phyloP scores from a whole-genome alignment of 2,113 vertebrate species.

The Brienomyrus brachyistius region DNA sequence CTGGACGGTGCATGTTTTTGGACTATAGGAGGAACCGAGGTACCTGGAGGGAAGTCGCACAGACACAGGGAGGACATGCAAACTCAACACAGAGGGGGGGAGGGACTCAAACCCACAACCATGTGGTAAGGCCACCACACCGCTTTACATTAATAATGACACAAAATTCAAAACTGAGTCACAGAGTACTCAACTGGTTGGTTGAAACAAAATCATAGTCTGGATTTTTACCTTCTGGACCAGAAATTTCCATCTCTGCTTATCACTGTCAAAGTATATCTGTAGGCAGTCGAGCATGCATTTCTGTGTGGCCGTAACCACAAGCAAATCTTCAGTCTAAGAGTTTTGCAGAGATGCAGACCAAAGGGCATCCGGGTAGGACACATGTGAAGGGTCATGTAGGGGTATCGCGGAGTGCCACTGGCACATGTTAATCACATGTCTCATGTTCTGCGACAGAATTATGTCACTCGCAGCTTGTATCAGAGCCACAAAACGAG shows the following conservation, averaged over 20 bases:
- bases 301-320: neutral
- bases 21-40: neutral
- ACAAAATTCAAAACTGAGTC: neutral
- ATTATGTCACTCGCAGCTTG: neutral
- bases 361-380: neutral
- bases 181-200: neutral
- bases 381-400: neutral
- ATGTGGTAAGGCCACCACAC: too few relatives aligned
- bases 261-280: neutral
- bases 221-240: neutral
- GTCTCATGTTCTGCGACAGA: neutral
- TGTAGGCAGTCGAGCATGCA: neutral
- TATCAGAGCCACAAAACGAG: too few relatives aligned
- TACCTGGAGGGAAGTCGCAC: neutral
- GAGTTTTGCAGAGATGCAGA: neutral
- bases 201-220: neutral
- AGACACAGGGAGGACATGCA: neutral
- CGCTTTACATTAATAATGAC: too few relatives aligned
- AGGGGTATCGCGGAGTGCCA: neutral
- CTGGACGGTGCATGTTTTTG: neutral
- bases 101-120: too few relatives aligned
- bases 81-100: neutral
- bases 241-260: neutral
- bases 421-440: neutral
- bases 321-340: neutral